Evolutionary conservation across 35 echinoderm and acorn worm genomes (phyloP).

Genomic region (Diadema setosum): DNA sequence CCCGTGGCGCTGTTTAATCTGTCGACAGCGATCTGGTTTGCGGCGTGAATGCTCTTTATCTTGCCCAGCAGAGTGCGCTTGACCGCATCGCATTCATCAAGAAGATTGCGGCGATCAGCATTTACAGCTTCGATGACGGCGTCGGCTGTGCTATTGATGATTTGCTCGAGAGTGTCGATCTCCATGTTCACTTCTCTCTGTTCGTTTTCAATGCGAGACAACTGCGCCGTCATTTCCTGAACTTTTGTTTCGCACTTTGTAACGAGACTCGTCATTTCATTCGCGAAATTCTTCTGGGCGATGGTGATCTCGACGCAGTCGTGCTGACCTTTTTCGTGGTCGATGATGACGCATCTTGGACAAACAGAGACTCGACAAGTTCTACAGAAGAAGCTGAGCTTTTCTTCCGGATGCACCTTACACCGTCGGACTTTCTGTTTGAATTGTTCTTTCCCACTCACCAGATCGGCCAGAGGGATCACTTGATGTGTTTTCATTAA

Average conservation of each 20-base stretch:
- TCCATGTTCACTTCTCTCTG: background rate
- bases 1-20: background rate
- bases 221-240: background rate
- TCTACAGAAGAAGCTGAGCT: background rate
- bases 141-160: background rate
- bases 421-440: background rate
- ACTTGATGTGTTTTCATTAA: constrained; percentile 3
- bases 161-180: background rate
- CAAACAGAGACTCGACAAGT: background rate
- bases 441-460: background rate
- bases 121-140: background rate
- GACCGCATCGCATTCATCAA: background rate
- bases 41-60: background rate
- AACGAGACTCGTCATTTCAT: background rate
- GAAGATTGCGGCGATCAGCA: background rate
- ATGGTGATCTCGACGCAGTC: background rate
- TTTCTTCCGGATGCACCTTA: background rate
- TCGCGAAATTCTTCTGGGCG: background rate
- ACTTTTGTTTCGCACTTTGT: background rate
- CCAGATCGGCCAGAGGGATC: background rate
- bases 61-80: background rate
- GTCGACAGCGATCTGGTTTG: background rate
- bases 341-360: background rate
- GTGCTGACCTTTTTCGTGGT: background rate
- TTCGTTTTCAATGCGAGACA: background rate